phyloP scores from a whole-genome alignment of 2,888 invertebrate species.

The Ochropleura leucogaster region DNA sequence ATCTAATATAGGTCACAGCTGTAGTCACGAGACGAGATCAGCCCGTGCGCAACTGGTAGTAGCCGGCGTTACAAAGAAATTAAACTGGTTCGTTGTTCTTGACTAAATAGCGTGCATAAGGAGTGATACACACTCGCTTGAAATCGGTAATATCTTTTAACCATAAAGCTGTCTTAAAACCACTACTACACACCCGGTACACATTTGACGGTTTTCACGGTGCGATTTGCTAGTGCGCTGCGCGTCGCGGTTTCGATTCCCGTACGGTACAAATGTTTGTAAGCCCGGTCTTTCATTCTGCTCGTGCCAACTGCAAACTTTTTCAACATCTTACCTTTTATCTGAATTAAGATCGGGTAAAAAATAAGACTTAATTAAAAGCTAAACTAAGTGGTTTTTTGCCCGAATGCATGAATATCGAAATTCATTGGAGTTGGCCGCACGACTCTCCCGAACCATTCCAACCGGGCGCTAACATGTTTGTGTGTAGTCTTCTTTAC shows the following conservation, averaged over 20 bases:
- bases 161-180: background rate
- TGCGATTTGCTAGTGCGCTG: background rate
- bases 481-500: slow-evolving; percentile 7
- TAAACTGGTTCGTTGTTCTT: slow-evolving; percentile 59
- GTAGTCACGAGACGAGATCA: slow-evolving; percentile 50
- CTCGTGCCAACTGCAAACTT: background rate
- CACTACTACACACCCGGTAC: background rate
- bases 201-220: background rate
- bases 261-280: background rate
- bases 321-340: background rate
- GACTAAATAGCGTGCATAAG: slow-evolving; percentile 41
- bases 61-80: slow-evolving; percentile 45
- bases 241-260: background rate
- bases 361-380: background rate
- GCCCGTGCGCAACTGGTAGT: slow-evolving; percentile 60
- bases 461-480: background rate
- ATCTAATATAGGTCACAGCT: slow-evolving; percentile 61
- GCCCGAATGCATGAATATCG: background rate
- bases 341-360: background rate
- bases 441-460: background rate
- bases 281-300: background rate
- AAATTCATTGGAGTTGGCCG: background rate
- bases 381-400: background rate
- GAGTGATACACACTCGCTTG: slow-evolving; percentile 5
- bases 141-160: background rate